Conservation (phyloP, 2,888 invertebrate genomes). For the Hyles lineata region DNA sequence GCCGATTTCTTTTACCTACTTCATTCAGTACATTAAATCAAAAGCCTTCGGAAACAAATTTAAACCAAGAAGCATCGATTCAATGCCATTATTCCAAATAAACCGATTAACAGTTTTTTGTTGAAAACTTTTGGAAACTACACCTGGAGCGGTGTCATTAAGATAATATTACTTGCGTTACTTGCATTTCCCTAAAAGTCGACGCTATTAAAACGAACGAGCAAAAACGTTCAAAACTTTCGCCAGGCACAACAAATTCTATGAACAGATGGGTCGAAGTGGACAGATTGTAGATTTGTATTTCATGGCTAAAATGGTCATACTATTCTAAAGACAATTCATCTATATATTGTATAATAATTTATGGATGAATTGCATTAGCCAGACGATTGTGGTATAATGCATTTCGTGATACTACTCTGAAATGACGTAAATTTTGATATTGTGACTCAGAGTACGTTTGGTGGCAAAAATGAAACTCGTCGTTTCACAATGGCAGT, state of each 20-base stretch:
- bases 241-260: conserved; percentile 42
- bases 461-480: too few relatives aligned
- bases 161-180: conserved; percentile 39
- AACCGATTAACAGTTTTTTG: conserved; percentile 21
- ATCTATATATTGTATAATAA: too few relatives aligned
- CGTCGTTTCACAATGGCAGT: too few relatives aligned
- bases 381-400: too few relatives aligned
- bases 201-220: conserved; percentile 66
- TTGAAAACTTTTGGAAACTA: conserved; percentile 24
- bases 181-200: conserved; percentile 60
- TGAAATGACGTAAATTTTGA: too few relatives aligned
- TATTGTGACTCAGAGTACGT: too few relatives aligned
- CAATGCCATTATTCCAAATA: neutral
- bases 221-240: conserved; percentile 66
- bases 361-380: too few relatives aligned
- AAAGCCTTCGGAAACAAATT: neutral
- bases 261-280: conserved; percentile 9
- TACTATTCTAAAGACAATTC: neutral
- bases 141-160: conserved; percentile 32
- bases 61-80: neutral
- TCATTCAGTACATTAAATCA: too few relatives aligned
- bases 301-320: too few relatives aligned
- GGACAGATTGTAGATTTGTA: neutral
- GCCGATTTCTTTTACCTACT: too few relatives aligned
- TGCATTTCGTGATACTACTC: too few relatives aligned